phyloP scores from a whole-genome alignment of 2,797 vertebrate genomes.

The Sebastes baramenuke region DNA sequence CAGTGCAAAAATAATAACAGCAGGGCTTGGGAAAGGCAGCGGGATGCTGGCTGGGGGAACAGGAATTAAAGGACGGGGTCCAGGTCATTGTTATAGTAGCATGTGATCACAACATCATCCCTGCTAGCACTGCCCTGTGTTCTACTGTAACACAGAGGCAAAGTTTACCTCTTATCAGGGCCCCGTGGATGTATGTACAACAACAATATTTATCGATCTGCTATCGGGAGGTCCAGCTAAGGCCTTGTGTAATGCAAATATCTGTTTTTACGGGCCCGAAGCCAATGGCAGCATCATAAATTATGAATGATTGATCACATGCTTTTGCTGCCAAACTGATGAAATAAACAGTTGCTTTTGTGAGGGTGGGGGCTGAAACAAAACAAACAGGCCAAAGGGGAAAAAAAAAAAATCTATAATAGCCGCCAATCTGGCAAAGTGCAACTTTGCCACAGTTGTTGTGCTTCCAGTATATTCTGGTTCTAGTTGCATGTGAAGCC shows the following conservation, averaged over 20 bases:
- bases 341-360: slow-evolving; percentile 72
- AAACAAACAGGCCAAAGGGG: slow-evolving; percentile 68
- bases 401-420: slow-evolving; percentile 45
- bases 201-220: slow-evolving; percentile 61
- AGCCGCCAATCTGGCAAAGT: slow-evolving; percentile 52
- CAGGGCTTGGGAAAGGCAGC: slow-evolving; percentile 72
- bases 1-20: slow-evolving; percentile 65
- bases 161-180: slow-evolving; percentile 77
- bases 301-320: slow-evolving; percentile 76
- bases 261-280: slow-evolving; percentile 66
- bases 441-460: slow-evolving; percentile 69
- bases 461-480: slow-evolving; percentile 33
- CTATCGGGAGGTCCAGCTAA: slow-evolving; percentile 59
- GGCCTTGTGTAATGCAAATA: slow-evolving; percentile 71
- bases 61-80: slow-evolving; percentile 67
- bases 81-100: slow-evolving; percentile 72
- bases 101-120: slow-evolving; percentile 62
- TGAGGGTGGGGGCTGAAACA: slow-evolving; percentile 53
- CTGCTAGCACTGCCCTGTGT: slow-evolving; percentile 40
- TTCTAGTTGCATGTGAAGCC: slow-evolving; percentile 51
- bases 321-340: slow-evolving; percentile 71
- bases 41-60: slow-evolving; percentile 60
- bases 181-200: slow-evolving; percentile 46
- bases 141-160: slow-evolving; percentile 68
- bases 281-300: slow-evolving; percentile 65